Evolutionary conservation across 2,797 vertebrate genomes (phyloP).

Genomic region (Gallirallus australis): DNA sequence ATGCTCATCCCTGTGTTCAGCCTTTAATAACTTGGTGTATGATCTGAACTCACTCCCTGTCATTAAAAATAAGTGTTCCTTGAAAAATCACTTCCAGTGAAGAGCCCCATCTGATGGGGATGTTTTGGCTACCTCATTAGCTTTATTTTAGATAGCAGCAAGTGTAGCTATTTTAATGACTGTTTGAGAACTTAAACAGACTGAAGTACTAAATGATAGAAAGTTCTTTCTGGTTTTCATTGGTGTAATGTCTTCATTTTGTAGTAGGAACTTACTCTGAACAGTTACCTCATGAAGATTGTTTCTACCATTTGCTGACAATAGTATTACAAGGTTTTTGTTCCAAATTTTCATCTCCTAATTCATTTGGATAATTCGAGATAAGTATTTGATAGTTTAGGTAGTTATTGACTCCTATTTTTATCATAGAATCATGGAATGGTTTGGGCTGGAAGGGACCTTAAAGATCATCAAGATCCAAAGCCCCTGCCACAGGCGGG

Average conservation of each 20-base stretch:
- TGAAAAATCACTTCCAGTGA: slow-evolving; percentile 39
- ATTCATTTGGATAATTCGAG: background rate
- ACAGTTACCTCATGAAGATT: background rate
- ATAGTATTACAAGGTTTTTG: background rate
- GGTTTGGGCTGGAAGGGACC: too few relatives aligned
- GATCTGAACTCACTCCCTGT: slow-evolving; percentile 43
- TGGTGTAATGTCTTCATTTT: background rate
- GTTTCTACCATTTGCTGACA: background rate
- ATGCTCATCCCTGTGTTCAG: background rate
- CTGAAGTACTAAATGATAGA: background rate
- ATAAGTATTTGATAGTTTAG: background rate
- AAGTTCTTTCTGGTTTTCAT: background rate
- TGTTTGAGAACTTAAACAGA: background rate
- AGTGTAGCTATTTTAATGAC: slow-evolving; percentile 1
- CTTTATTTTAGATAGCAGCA: slow-evolving; percentile 26
- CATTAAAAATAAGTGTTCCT: slow-evolving; percentile 45
- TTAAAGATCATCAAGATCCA: too few relatives aligned
- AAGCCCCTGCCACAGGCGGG: too few relatives aligned
- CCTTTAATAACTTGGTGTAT: background rate
- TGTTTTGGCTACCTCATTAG: background rate
- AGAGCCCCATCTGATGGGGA: background rate
- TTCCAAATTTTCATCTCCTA: background rate
- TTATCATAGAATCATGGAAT: background rate
- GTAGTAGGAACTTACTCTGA: background rate
- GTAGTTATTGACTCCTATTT: background rate